These are phyloP conservation scores for Argyra leucocephala DNA, from an alignment of 2,888 invertebrate species.

Conservation along the genomic window DNA sequence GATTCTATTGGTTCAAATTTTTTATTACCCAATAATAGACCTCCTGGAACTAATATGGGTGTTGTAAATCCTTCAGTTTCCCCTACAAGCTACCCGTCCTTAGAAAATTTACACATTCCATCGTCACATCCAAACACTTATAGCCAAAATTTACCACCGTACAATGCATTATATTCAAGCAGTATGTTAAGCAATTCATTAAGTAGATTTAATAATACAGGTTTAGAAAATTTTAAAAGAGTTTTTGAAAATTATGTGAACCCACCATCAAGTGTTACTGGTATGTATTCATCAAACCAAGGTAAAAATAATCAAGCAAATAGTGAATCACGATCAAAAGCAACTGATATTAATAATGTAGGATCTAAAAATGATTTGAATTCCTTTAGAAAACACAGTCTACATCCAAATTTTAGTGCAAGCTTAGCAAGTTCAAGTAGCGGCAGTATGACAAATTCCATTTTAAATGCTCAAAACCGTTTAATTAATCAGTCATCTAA, in stretches of 20 bases:
- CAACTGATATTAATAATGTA: neutral
- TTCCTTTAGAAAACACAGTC: neutral
- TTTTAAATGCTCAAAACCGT: neutral
- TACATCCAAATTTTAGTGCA: neutral
- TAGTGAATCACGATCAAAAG: neutral
- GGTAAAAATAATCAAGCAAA: neutral
- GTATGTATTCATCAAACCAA: neutral
- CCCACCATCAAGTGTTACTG: neutral
- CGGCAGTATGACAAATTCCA: neutral
- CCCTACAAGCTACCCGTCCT: neutral
- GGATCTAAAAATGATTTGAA: neutral
- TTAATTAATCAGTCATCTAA: neutral
- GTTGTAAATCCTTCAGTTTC: neutral
- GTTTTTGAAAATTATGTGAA: neutral
- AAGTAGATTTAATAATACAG: neutral
- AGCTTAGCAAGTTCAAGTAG: neutral
- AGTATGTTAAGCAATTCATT: neutral
- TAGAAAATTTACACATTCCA: neutral
- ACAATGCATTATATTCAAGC: neutral
- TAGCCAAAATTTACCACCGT: neutral
- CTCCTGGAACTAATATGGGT: neutral
- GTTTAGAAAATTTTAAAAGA: constrained; percentile 6
- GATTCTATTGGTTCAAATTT: neutral
- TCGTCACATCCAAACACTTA: neutral
- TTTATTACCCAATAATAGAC: neutral